Conservation (phyloP, 2,113 vertebrate species). For the Brevimyrus niger region DNA sequence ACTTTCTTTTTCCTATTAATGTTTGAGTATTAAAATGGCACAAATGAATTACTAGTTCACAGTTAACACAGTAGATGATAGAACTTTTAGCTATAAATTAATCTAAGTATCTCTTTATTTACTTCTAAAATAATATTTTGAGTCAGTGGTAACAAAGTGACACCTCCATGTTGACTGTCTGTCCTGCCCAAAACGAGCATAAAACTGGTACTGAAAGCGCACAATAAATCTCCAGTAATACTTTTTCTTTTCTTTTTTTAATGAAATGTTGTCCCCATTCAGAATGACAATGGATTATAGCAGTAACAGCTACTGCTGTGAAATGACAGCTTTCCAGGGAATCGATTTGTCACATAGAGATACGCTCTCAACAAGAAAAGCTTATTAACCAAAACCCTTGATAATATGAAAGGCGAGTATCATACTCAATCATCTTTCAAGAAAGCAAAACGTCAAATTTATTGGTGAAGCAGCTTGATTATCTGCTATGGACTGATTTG, state of each 20-base stretch:
- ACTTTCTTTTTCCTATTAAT: background rate
- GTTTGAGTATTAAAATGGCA: background rate
- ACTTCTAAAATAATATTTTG: background rate
- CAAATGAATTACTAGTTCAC: background rate
- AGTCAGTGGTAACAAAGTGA: background rate
- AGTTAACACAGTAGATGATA: background rate
- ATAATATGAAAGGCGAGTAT: background rate
- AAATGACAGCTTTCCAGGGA: constrained; percentile 10
- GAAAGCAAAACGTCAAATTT: background rate
- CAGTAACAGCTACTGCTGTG: background rate
- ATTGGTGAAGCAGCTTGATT: background rate
- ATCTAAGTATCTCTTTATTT: background rate
- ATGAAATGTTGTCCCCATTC: background rate
- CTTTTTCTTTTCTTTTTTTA: background rate
- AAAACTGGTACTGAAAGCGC: background rate
- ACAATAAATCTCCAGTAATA: background rate
- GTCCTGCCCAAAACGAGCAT: background rate
- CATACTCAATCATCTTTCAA: background rate
- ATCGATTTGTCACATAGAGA: background rate
- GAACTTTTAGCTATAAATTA: background rate
- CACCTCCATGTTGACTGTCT: background rate
- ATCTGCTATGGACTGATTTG: background rate
- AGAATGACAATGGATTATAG: background rate
- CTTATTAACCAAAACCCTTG: background rate
- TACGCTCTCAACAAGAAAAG: background rate